Conservation (phyloP, 2,113 vertebrate genomes). For the Dromiciops gliroides region DNA sequence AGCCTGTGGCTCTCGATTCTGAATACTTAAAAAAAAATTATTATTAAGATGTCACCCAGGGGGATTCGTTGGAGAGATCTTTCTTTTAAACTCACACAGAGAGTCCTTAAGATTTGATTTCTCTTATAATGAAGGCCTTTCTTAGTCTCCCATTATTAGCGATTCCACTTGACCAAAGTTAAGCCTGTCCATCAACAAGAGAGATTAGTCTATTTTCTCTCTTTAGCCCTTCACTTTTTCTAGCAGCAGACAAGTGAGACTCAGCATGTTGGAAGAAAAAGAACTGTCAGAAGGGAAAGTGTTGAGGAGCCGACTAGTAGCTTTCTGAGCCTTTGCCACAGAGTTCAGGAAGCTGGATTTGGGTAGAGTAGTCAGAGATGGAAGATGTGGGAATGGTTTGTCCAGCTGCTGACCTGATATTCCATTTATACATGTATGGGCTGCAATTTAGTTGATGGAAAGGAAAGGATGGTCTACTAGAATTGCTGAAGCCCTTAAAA, state of each 20-base stretch:
- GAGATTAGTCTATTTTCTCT: background rate
- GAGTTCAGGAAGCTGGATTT: background rate
- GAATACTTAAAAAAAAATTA: too few relatives aligned
- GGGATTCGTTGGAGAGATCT: background rate
- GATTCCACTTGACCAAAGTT: background rate
- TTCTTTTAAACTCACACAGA: background rate
- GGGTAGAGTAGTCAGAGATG: background rate
- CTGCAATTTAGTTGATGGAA: background rate
- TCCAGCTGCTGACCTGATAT: background rate
- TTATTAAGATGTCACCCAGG: background rate
- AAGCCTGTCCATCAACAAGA: background rate
- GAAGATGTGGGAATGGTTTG: background rate
- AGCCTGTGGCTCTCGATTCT: background rate
- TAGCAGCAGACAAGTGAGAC: background rate
- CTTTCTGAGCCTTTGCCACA: background rate
- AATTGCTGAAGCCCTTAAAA: background rate
- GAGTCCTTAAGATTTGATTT: background rate
- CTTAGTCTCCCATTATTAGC: background rate
- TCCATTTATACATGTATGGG: background rate
- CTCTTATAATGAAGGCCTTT: background rate
- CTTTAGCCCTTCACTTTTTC: background rate
- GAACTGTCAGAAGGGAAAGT: background rate
- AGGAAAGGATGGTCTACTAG: background rate
- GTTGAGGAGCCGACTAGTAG: background rate
- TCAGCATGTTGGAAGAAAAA: background rate